phyloP scores from a whole-genome alignment of 2,113 vertebrate genomes.

The Carassius gibelio region DNA sequence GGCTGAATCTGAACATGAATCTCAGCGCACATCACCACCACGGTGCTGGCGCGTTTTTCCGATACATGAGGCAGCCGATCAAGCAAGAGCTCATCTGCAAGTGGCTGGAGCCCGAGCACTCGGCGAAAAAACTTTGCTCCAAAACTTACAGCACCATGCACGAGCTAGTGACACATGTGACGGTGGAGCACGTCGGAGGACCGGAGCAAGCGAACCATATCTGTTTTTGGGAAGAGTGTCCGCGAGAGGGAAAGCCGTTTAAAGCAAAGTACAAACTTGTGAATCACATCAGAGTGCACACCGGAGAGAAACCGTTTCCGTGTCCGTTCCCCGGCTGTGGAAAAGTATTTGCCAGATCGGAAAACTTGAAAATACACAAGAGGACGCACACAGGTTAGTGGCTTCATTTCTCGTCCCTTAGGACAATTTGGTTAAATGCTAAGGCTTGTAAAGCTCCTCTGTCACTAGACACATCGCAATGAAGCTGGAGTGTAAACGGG shows the following conservation, averaged over 20 bases:
- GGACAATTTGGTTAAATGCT: neutral
- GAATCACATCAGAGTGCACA: constrained; percentile 99
- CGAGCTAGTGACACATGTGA: constrained; percentile 97
- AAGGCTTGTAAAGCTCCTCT: no score
- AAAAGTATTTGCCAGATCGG: constrained; percentile 98
- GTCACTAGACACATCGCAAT: neutral
- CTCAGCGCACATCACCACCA: constrained; percentile 87
- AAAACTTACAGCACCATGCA: constrained; percentile 99
- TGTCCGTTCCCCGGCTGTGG: constrained; percentile 98
- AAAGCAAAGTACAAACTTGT: constrained; percentile 99
- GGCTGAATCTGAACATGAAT: constrained; percentile 92
- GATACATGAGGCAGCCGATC: constrained; percentile 98
- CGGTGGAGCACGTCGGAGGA: constrained; percentile 98
- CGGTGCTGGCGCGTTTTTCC: constrained; percentile 94
- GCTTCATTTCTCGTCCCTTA: constrained; percentile 55
- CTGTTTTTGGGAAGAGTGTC: constrained; percentile 99
- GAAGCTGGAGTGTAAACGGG: neutral
- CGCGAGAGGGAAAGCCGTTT: constrained; percentile 96
- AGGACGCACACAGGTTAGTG: constrained; percentile 99
- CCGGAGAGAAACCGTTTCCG: constrained; percentile 98
- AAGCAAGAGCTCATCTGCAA: constrained; percentile 99
- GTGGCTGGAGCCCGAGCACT: constrained; percentile 88
- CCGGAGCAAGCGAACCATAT: constrained; percentile 96
- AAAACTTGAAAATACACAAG: constrained; percentile 99
- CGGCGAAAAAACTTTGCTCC: constrained; percentile 87